Evolutionary conservation across 2,797 vertebrate species (phyloP).

Genomic region (Schizothorax lantsangensis): DNA sequence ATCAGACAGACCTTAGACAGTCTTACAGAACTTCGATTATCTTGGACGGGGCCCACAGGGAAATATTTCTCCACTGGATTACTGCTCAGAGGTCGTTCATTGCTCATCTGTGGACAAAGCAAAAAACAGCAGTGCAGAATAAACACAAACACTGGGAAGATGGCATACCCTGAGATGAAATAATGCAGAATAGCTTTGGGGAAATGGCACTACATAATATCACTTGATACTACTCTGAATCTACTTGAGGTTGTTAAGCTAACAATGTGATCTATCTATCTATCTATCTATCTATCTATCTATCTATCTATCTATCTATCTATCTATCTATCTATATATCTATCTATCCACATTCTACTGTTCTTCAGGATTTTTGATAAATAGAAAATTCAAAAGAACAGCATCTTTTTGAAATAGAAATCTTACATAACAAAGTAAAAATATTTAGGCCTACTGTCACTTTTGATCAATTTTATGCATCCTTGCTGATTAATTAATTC

Average conservation of each 20-base stretch:
- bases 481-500: background rate
- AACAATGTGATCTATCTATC: too few species aligned
- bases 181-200: conserved; percentile 38
- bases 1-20: conserved; percentile 32
- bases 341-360: background rate
- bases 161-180: conserved; percentile 30
- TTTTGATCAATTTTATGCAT: background rate
- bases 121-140: conserved; percentile 44
- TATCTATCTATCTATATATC: background rate
- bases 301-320: too few species aligned
- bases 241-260: too few species aligned
- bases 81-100: conserved; percentile 35
- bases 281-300: too few species aligned
- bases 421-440: background rate
- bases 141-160: conserved; percentile 45
- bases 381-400: background rate
- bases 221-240: background rate
- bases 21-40: conserved; percentile 54
- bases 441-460: background rate
- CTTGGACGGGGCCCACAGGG: conserved; percentile 44
- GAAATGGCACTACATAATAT: conserved; percentile 3
- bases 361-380: background rate
- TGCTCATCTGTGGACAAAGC: conserved; percentile 41
- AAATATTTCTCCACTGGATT: conserved; percentile 58
- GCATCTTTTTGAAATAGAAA: background rate